Evolutionary conservation across 1,140 invertebrate genomes (phyloP), one percentile per base, ranked within the genome.

Genomic region (Rhagoletis zephyria): DNA sequence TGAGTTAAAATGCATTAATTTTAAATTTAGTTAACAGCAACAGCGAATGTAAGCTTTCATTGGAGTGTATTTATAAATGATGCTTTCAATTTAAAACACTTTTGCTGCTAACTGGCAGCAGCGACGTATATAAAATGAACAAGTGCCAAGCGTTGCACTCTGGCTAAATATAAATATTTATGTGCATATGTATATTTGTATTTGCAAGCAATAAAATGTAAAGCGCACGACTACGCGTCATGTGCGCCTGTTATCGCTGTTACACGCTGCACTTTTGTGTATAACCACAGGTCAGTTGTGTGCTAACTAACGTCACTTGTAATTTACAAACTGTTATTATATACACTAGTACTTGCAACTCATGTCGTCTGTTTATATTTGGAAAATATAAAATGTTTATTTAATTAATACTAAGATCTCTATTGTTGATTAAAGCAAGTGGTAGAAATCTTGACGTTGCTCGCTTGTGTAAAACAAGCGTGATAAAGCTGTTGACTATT

Each of bases 221-320:
- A 74, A 40, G 45, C 4, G 45, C 67, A 12, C 67, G 67, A 14
- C 67, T 74, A 40, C 3, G 42, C 40, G 40, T 42, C 67, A 74
- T 74, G 67, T 74, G 67, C 67, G 67, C 67, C 67, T 74, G 67
- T 48, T 74, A 74, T 6, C 12, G 42, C 67, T 40, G 67, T 74
- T 74, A 74, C 67, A 74, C 40, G 67, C 7, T 74, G 67, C 67
- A 74, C 67, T 74, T 74, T 30, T 74, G 67, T 45, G 45, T 10
- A 74, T 42, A 74, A 14, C 67, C 14, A 45, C 30, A 30, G 30
- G 67, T 45, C 40, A 40, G 40, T 74, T 74, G 67, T 40, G 30
- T 30, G 30, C 30, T 30, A 30, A 30, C 30, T 30, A 30, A 30
- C 67, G 19, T 74, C 2, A 74, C 40, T 48, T 16, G 12, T 63